phyloP scores from a whole-genome alignment of 2,888 invertebrate species.

The Nomada ferruginata region DNA sequence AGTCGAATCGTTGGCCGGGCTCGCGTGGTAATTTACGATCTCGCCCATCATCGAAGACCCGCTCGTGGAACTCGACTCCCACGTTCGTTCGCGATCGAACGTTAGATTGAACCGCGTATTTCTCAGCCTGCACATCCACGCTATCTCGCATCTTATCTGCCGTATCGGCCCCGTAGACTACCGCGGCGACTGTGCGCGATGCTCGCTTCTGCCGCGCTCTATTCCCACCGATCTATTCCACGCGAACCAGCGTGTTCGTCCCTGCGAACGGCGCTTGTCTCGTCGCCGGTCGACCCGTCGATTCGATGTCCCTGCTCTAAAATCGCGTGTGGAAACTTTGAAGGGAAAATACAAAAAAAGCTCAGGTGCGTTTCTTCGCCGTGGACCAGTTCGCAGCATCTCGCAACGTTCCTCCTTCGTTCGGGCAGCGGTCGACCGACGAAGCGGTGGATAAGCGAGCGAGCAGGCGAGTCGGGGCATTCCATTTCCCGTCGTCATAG shows the following conservation, averaged over 20 bases:
- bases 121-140: constrained; percentile 60
- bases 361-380: no score
- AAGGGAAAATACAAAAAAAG: not conserved
- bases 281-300: constrained; percentile 7
- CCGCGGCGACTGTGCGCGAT: constrained; percentile 40
- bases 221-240: constrained; percentile 51
- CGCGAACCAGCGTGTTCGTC: not conserved
- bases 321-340: no score
- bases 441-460: not conserved
- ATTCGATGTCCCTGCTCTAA: no score
- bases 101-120: constrained; percentile 55
- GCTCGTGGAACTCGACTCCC: constrained; percentile 42
- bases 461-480: constrained; percentile 55
- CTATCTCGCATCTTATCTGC: constrained; percentile 54
- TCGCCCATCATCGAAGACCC: constrained; percentile 29
- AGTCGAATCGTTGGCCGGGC: constrained; percentile 16
- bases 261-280: no score
- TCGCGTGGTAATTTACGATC: constrained; percentile 48
- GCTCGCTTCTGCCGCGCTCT: constrained; percentile 44
- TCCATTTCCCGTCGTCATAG: constrained; percentile 78
- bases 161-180: constrained; percentile 48
- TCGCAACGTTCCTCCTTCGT: constrained; percentile 6
- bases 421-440: not conserved
- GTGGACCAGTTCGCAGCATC: not conserved
- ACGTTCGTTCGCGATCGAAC: constrained; percentile 60